Evolutionary conservation across 2,888 invertebrate species (phyloP).

Genomic region (Zhuqinia jingwanae): DNA sequence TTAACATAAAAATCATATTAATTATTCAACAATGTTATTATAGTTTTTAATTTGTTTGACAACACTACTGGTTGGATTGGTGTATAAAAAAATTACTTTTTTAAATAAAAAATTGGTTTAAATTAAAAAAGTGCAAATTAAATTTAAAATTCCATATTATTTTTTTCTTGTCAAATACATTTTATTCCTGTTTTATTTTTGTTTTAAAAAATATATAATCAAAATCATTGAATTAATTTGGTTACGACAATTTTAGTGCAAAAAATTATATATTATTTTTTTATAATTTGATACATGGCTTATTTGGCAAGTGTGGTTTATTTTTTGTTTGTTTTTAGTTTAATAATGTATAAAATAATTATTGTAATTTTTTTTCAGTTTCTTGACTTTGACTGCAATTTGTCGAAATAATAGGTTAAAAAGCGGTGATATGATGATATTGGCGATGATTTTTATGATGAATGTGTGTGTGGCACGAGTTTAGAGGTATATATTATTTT

Average conservation of each 20-base stretch:
- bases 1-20: background rate
- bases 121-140: too few relatives aligned
- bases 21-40: background rate
- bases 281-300: too few relatives aligned
- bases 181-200: background rate
- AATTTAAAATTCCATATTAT: too few relatives aligned
- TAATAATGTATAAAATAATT: background rate
- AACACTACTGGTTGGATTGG: slow-evolving; percentile 1
- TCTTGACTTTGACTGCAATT: too few relatives aligned
- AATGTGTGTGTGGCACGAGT: slow-evolving; percentile 28
- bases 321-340: too few relatives aligned
- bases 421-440: slow-evolving; percentile 55
- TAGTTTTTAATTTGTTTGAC: background rate
- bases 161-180: background rate
- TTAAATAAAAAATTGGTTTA: background rate
- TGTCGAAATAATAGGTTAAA: slow-evolving; percentile 56
- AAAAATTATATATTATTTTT: slow-evolving; percentile 23
- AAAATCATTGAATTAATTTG: too few relatives aligned
- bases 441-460: background rate
- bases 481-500: slow-evolving; percentile 10
- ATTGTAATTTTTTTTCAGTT: background rate
- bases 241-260: background rate
- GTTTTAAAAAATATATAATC: slow-evolving; percentile 1
- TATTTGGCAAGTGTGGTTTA: slow-evolving; percentile 9
- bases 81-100: background rate